phyloP scores from a whole-genome alignment of 1,140 invertebrate genomes.

The Pentalonia nigronervosa region DNA sequence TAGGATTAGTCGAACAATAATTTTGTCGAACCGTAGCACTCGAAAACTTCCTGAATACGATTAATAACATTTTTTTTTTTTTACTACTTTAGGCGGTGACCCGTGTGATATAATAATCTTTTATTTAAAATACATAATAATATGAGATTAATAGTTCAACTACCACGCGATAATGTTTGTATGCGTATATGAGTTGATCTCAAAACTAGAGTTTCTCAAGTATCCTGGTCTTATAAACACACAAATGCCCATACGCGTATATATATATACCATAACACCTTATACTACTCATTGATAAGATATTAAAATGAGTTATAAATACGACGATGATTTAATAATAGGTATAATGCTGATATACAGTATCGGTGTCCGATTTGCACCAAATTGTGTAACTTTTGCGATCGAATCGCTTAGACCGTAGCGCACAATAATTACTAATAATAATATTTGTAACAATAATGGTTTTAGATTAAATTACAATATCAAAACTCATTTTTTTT shows the following conservation, averaged over 20 bases:
- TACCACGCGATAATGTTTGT: neutral
- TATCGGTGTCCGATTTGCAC: neutral
- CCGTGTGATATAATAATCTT: neutral
- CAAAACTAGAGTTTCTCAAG: neutral
- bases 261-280: too few species aligned
- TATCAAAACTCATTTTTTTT: neutral
- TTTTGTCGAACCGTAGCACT: neutral
- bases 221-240: neutral
- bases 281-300: neutral
- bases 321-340: neutral
- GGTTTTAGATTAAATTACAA: neutral
- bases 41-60: neutral
- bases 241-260: neutral
- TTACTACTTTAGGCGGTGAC: neutral
- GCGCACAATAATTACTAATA: neutral
- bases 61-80: neutral
- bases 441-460: neutral
- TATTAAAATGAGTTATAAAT: neutral
- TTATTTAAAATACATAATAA: neutral
- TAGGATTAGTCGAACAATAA: neutral
- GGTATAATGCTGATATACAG: neutral
- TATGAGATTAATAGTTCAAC: neutral
- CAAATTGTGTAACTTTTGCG: neutral
- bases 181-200: neutral
- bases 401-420: neutral